Base-by-base conservation (phyloP, 2,113 vertebrate species). In the Nibea albiflora region DNA sequence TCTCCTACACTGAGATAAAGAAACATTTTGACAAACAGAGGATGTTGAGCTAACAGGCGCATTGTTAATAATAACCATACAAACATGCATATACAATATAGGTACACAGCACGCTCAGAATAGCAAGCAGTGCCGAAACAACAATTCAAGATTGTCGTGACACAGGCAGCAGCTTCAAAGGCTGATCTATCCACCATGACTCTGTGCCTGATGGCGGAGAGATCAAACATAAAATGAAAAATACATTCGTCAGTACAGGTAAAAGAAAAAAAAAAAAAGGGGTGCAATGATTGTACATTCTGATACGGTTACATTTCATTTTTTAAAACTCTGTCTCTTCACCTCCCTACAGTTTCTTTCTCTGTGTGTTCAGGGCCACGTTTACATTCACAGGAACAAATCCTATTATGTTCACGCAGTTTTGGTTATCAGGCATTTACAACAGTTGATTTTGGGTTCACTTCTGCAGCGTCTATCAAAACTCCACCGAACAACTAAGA, bases 91-190 rank as follows among this genome's bases (percentile, higher is more conserved):
- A 60, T 4, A 80, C 44, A 53, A 26, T 19, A 7, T 11, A 19
- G 8, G 10, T 20, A 31, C 62, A 69, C 28, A 61, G 12, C 17
- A 60, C 35, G 52, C 46, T 4, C 20, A 65, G 22, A 80, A 80
- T 62, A 85, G 72, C 15, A 80, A 20, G 47, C 5, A 28, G 11
- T 19, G 47, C 31, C 3, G 24, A 2, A 83, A 60, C 39, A 70
- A 64, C 31, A 63, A 26, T 57, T 69, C 10, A 50, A 68, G 56
- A 81, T 69, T 31, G 54, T n/a, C 7, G 1, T 20, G 73, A 61
- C 70, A 56, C 49, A 31, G 46, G 67, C 68, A 69, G 73, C 71
- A 62, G 77, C 72, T 78, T 82, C 67, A 90, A 85, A 86, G 75
- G 24, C 60, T 66, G 69, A 74, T 80, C 19, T 42, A 73, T 71